These are phyloP conservation scores for Rhagoletis zephyria DNA, from an alignment of 1,140 invertebrate genomes.

Conservation along the genomic window DNA sequence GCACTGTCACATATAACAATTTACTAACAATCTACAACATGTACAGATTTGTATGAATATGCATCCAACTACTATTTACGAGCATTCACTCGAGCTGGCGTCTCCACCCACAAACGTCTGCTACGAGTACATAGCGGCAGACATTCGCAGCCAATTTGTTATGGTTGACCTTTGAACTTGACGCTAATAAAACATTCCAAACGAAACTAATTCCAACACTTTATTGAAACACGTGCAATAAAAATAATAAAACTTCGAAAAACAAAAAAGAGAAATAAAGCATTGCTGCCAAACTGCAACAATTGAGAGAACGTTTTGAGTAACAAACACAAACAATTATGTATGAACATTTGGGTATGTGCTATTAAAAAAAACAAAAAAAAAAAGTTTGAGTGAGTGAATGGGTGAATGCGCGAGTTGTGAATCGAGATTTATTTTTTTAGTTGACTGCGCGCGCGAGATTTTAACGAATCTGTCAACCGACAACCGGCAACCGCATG, in stretches of 20 bases:
- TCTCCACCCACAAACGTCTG: not conserved
- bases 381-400: not conserved
- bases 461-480: constrained; percentile 51
- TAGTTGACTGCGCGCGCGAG: not conserved
- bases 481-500: not conserved
- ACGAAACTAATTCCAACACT: constrained; percentile 35
- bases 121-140: not conserved
- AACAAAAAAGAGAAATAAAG: not conserved
- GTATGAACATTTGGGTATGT: too few species aligned
- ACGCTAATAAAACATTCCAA: constrained; percentile 42
- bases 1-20: not conserved
- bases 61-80: not conserved
- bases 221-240: not conserved
- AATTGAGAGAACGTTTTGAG: not conserved
- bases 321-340: not conserved
- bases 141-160: not conserved
- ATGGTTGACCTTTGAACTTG: constrained; percentile 34
- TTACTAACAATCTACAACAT: too few species aligned
- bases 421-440: not conserved
- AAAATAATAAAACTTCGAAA: not conserved
- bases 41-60: not conserved
- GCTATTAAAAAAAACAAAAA: too few species aligned
- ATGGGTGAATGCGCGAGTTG: constrained; percentile 27
- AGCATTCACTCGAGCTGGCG: not conserved
- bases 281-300: not conserved